Conservation (phyloP, 2,888 invertebrate genomes). For the Agrilus cyanescens region DNA sequence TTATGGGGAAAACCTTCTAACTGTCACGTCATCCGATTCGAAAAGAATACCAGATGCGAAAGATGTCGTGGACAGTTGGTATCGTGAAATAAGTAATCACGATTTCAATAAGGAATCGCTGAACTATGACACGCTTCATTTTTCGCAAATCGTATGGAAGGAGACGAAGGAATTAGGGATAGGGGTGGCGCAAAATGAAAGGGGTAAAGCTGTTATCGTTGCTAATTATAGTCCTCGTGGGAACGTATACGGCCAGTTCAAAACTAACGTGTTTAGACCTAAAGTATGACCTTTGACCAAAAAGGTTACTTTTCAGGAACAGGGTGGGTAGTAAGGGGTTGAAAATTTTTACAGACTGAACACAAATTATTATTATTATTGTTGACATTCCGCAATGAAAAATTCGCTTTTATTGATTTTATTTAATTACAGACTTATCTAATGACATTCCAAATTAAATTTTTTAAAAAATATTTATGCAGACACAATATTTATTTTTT, state of each 20-base stretch:
- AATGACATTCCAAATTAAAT: too few species aligned
- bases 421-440: too few species aligned
- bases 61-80: conserved; percentile 47
- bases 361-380: too few species aligned
- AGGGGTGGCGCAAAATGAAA: conserved; percentile 56
- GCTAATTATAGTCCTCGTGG: conserved; percentile 78
- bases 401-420: too few species aligned
- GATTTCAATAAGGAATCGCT: conserved; percentile 45
- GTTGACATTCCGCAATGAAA: too few species aligned
- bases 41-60: conserved; percentile 39
- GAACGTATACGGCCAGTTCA: conserved; percentile 61
- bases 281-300: conserved; percentile 13
- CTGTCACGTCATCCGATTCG: conserved; percentile 43
- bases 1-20: conserved; percentile 51
- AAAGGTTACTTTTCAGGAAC: not conserved
- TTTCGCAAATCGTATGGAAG: conserved; percentile 59
- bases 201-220: conserved; percentile 73
- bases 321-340: too few species aligned
- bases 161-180: conserved; percentile 57
- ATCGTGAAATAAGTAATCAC: conserved; percentile 44
- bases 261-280: conserved; percentile 53
- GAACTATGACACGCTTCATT: conserved; percentile 28
- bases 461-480: too few species aligned
- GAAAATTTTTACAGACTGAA: too few species aligned
- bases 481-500: too few species aligned